These are phyloP conservation scores for Pseudomyrmex concolor DNA, from an alignment of 1,140 invertebrate species.

Conservation along the genomic window DNA sequence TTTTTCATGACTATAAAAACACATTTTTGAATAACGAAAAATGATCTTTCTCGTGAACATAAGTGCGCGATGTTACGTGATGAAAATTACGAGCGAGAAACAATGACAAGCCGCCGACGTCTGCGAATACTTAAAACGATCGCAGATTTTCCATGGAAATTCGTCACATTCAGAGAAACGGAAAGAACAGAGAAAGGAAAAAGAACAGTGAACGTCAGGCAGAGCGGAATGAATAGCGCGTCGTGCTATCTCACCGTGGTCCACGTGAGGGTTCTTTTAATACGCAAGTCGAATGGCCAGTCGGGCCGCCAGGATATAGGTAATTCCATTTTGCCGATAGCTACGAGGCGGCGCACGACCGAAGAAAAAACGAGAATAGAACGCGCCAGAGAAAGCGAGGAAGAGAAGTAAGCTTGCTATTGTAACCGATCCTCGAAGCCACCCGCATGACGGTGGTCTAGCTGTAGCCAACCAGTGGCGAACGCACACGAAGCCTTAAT, in stretches of 20 bases:
- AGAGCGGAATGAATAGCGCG: constrained; percentile 62
- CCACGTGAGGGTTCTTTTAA: constrained; percentile 76
- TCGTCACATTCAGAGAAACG: constrained; percentile 26
- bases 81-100: constrained; percentile 22
- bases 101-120: constrained; percentile 47
- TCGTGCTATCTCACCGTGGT: constrained; percentile 62
- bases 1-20: background rate
- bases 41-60: background rate
- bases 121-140: constrained; percentile 46
- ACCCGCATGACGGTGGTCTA: constrained; percentile 77
- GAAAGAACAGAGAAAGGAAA: constrained; percentile 28
- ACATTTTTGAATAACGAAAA: background rate
- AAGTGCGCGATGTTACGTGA: background rate
- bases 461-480: constrained; percentile 62
- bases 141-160: constrained; percentile 54
- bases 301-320: constrained; percentile 79
- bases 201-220: constrained; percentile 35
- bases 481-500: constrained; percentile 82
- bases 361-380: constrained; percentile 56
- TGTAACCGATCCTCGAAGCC: constrained; percentile 80
- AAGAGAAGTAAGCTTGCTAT: constrained; percentile 72
- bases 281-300: constrained; percentile 78
- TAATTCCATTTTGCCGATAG: constrained; percentile 79
- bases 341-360: constrained; percentile 41
- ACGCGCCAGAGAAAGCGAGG: constrained; percentile 40